Base-by-base conservation (phyloP, 2,888 invertebrate genomes). In the Orthosia incerta region DNA sequence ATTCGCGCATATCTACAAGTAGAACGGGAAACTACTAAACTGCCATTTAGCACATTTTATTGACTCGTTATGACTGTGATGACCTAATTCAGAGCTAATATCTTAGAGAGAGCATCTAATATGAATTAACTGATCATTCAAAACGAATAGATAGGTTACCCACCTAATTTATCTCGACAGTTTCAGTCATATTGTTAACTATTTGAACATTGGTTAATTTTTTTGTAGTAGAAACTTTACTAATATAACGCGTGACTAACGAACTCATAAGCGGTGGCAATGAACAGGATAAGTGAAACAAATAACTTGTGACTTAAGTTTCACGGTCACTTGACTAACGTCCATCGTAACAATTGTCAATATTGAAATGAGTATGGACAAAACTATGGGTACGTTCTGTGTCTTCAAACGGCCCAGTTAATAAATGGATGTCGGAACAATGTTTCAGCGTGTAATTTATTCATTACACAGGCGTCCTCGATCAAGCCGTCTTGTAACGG, bases 381-480 rank as follows among this genome's bases (percentile, higher is more conserved):
- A 92, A 92, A 90, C 89, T 87, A 88, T 86, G 88, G 89, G 89
- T 88, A 82, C 77, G 85, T 87, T 83, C 86, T 86, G 79, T 74
- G 91, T 89, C 87, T 89, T 88, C 89, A 88, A 90, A 92, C 91
- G 91, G 91, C 88, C 87, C 91, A 91, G 92, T 92, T 95, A 95
- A 94, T 94, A 94, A 93, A 94, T 93, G 93, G 91, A 90, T 91
- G 93, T 95, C 90, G 94, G 93, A 92, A 96, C 95, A 96, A 95
- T 95, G 95, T 95, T 95, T 95, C 94, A 95, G 95, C 95, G 95
- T 96, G 96, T 96, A 96, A 96, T 96, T 96, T 96, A 96, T 96
- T 95, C 96, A 96, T 96, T 94, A 95, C 93, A 94, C 95, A 94
- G 93, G 89, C 95, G 95, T 94, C 95, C 95, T 95, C 95, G 94